Conservation (phyloP, 2,113 vertebrate genomes). For the Shinisaurus crocodilurus region DNA sequence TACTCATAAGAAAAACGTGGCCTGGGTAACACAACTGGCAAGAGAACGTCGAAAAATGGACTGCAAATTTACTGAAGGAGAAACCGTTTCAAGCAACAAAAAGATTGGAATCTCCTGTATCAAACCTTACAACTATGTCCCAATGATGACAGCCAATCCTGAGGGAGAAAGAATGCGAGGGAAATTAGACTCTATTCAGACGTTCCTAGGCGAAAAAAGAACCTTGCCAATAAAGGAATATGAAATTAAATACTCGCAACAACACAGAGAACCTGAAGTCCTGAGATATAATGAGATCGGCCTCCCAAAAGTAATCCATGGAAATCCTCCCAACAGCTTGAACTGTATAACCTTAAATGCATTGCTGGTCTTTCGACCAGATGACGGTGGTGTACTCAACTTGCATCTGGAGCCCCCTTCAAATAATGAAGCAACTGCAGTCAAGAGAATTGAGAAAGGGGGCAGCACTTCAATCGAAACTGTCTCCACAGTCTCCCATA, state of each 20-base stretch:
- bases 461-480: slow-evolving; percentile 38
- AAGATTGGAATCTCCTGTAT: not conserved
- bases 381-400: slow-evolving; percentile 51
- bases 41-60: not conserved
- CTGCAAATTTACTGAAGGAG: not conserved
- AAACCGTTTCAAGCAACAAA: not conserved
- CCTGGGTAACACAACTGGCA: not conserved
- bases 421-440: not conserved
- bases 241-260: slow-evolving; percentile 26
- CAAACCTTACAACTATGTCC: not conserved
- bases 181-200: not conserved
- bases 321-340: not conserved
- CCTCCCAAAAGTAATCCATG: not conserved
- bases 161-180: not conserved
- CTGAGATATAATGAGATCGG: not conserved
- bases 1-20: not conserved
- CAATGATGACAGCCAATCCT: not conserved
- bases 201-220: slow-evolving; percentile 7
- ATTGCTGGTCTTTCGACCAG: slow-evolving; percentile 18
- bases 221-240: slow-evolving; percentile 16
- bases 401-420: slow-evolving; percentile 19
- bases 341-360: slow-evolving; percentile 31
- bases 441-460: slow-evolving; percentile 56
- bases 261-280: not conserved
- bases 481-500: slow-evolving; percentile 43